Base-by-base conservation (phyloP, 2,113 vertebrate species). In the Notothenia coriiceps region DNA sequence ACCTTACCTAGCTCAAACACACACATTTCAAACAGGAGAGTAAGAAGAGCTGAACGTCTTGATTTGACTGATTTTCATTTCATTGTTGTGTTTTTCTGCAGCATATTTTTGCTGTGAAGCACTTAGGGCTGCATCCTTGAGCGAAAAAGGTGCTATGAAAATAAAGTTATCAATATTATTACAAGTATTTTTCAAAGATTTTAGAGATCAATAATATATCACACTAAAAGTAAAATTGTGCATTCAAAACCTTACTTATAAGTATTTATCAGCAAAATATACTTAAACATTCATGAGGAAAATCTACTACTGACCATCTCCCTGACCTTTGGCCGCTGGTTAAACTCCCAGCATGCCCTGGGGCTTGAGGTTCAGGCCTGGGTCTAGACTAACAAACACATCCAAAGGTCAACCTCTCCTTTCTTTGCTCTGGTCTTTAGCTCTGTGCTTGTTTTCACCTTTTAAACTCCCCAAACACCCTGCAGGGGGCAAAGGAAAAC, bases 261-360 rank as follows among this genome's bases (percentile, higher is more conserved):
- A 52, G 18, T 52, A n/a, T 52, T n/a, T 40, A 6, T 40, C 35
- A 40, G 35, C 35, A 6, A 40, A 40, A 40, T 40, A 40, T 40
- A 40, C 35, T 40, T 40, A 40, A 40, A 40, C 6, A 6, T 6
- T 40, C 35, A 40, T 8, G 35, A 40, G 35, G 7, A 40, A 40
- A 40, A 29, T 29, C 3, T 29, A 29, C 29, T 59, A 60, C 57
- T 59, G 63, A 25, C 74, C 72, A 25, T 59, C 84, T 75, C 55
- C 10, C 10, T 78, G 80, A 91, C 85, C 91, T 68, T 52, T 79
- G 81, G 55, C 82, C 88, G 51, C 80, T 46, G 64, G 43, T 75
- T 93, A 86, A 93, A 93, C 91, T 94, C 88, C 80, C 84, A 91
- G 85, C 46, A 67, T 80, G 77, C 85, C 92, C 85, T 43, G 50